Evolutionary conservation across 2,888 invertebrate genomes (phyloP), one percentile per base, ranked within the genome.

Genomic region (Odontocolon sp.): DNA sequence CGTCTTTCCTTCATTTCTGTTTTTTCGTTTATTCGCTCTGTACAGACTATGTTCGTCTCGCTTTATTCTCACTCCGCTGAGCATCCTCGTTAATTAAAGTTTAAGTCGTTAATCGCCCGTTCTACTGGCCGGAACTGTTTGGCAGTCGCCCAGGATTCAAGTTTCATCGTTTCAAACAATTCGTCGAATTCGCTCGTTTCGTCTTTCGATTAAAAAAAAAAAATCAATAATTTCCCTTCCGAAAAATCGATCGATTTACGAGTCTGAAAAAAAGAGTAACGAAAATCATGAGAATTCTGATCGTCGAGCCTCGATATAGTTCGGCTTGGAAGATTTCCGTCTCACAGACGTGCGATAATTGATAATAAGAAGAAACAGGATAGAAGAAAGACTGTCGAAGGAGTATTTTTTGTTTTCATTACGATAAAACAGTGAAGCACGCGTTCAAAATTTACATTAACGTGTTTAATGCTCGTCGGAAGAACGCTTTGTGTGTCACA

Each of bases 71-170:
- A 11, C 23, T 40, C 59, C 63, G 47, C 14, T 8, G 21, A 63
- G 36, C 36, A 11, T 50, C 6, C 11, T 23, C 26, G 50, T 64
- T 38, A 50, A 18, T 26, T 64, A 33, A 8, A 50, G 14, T 38
- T 14, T 33, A 14, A 36, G 36, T 50, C 63, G 36, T 50, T 36
- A 50, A 26, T 50, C 50, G 69, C 28, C 31, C 36, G 69, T 28
- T 40, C 63, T 81, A 82, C 81, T 81, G 84, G 81, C 83, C 82
- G 81, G 79, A 82, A 80, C 78, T 78, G 77, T 74, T 71, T 57
- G 76, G 57, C 71, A 42, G 68, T 74, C 74, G 59, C 61, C 57
- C 66, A 36, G 57, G 18, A 40, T 38, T 68, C 26, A 21, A 50
- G 57, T 57, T 21, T 9, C 18, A 2, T 38, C 31, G 1, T 31